Conservation (phyloP, 2,113 vertebrate species). For the Tachuris rubrigastra region DNA sequence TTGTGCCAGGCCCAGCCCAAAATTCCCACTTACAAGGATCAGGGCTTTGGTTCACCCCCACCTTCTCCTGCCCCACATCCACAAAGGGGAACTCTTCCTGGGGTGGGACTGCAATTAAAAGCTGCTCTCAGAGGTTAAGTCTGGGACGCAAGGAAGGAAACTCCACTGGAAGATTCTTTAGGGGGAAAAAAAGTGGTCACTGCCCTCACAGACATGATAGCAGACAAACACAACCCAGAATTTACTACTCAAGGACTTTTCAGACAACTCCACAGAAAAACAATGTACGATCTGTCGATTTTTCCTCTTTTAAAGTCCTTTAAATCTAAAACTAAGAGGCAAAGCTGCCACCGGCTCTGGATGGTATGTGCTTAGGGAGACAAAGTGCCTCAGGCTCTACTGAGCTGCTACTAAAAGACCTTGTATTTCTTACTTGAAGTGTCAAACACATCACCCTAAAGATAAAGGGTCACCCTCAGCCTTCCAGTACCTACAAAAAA, state of each 20-base stretch:
- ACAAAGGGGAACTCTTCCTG: background rate
- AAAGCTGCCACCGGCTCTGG: background rate
- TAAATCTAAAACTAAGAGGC: background rate
- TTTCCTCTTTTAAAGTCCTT: background rate
- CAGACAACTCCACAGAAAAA: background rate
- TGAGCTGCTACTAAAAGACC: background rate
- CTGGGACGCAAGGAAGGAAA: background rate
- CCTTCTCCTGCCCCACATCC: background rate
- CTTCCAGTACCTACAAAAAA: background rate
- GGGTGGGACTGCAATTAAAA: background rate
- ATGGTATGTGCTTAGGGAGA: background rate
- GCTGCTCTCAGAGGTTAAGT: background rate
- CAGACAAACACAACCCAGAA: background rate
- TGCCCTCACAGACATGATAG: background rate
- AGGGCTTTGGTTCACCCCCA: rapidly evolving
- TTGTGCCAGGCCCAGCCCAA: background rate
- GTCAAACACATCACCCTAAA: background rate
- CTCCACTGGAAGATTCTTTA: background rate
- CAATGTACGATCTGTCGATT: background rate
- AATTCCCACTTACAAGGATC: background rate
- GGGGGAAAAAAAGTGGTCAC: background rate
- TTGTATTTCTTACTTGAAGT: background rate
- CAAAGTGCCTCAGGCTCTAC: background rate
- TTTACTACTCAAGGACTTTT: background rate
- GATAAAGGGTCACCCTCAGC: background rate